These are phyloP conservation scores for Euplexia lucipara DNA, from an alignment of 2,888 invertebrate species.

Conservation along the genomic window DNA sequence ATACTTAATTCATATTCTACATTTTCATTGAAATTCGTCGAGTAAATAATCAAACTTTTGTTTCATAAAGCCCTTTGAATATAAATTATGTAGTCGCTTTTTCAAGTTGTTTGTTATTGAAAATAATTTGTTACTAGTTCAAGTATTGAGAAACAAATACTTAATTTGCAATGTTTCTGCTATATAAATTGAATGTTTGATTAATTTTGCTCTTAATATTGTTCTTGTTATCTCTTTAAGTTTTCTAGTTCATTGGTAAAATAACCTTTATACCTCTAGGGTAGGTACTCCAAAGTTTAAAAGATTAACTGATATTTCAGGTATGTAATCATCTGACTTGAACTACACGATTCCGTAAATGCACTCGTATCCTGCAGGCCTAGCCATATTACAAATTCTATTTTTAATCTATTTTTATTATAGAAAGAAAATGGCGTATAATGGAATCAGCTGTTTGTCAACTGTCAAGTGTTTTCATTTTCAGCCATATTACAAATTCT, in stretches of 20 bases:
- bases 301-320: too few relatives aligned
- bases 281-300: too few relatives aligned
- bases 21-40: constrained; percentile 36
- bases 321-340: too few relatives aligned
- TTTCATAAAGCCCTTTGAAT: constrained; percentile 45
- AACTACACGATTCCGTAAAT: too few relatives aligned
- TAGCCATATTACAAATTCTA: too few relatives aligned
- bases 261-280: neutral
- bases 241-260: neutral
- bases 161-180: constrained; percentile 28
- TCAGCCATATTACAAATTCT: too few relatives aligned
- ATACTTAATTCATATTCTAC: constrained; percentile 24
- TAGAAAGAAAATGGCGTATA: too few relatives aligned
- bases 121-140: constrained; percentile 55
- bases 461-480: too few relatives aligned
- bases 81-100: constrained; percentile 46
- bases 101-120: constrained; percentile 53
- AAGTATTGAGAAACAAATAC: constrained; percentile 54
- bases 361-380: too few relatives aligned
- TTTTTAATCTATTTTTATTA: too few relatives aligned
- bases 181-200: constrained; percentile 34
- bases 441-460: too few relatives aligned
- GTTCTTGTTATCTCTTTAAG: constrained; percentile 1
- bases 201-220: constrained; percentile 14
- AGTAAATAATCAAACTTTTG: constrained; percentile 47